These are phyloP conservation scores for Melieria omissa DNA, from an alignment of 2,888 invertebrate genomes.

Conservation along the genomic window DNA sequence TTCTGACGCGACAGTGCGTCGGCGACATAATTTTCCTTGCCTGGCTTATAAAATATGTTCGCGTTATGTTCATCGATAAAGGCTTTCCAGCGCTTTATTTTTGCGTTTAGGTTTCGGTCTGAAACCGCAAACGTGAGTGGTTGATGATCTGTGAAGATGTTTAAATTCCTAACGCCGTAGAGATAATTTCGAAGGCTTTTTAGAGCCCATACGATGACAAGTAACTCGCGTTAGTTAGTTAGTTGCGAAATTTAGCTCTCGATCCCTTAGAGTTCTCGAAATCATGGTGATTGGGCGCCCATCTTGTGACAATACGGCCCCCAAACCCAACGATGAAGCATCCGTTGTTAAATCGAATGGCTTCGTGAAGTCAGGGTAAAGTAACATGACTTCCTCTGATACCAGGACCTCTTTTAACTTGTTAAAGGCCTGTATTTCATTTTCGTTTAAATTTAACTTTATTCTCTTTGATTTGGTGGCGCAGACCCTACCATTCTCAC, in stretches of 20 bases:
- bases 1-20: conserved; percentile 27
- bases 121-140: conserved; percentile 15
- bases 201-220: too few species aligned
- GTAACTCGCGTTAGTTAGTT: too few species aligned
- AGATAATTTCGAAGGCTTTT: too few species aligned
- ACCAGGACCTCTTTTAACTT: conserved; percentile 33
- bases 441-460: conserved; percentile 29
- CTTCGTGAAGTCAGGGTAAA: conserved; percentile 40
- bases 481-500: conserved; percentile 44
- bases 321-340: too few species aligned
- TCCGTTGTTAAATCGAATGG: conserved; percentile 40
- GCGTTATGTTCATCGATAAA: conserved; percentile 14
- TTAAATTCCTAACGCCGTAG: too few species aligned
- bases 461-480: conserved; percentile 39
- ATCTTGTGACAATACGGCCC: too few species aligned
- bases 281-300: too few species aligned
- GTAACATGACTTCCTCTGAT: conserved; percentile 36
- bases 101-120: background rate
- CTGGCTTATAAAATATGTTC: conserved; percentile 13
- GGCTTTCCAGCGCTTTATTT: conserved; percentile 10
- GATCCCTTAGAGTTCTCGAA: too few species aligned
- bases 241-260: too few species aligned
- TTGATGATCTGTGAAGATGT: conserved; percentile 17
- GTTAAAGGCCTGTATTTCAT: conserved; percentile 37
- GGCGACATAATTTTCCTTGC: conserved; percentile 27